Evolutionary conservation across 1,140 invertebrate genomes (phyloP).

Genomic region (Himalopsyche phryganea): DNA sequence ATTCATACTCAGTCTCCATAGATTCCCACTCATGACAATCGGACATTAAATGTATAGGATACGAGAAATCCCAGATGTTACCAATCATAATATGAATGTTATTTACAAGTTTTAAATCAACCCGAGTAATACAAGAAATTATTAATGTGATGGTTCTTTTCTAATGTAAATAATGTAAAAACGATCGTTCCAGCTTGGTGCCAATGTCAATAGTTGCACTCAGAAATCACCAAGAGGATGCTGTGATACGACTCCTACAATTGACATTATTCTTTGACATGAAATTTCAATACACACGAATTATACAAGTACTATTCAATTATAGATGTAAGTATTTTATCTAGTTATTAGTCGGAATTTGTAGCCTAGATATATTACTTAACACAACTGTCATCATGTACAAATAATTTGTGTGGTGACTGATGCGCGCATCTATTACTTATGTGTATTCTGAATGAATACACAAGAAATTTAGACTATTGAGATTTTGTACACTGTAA

Average conservation of each 20-base stretch:
- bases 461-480: neutral
- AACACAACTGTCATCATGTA: neutral
- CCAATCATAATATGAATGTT: no score
- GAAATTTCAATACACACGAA: slow-evolving; percentile 8
- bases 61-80: no score
- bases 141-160: no score
- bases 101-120: no score
- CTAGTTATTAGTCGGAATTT: neutral
- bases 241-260: slow-evolving; percentile 23
- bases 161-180: no score
- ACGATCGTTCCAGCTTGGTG: slow-evolving; percentile 10
- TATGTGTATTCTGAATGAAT: no score
- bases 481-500: neutral
- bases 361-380: neutral
- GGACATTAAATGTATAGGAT: no score
- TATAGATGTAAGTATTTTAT: slow-evolving; percentile 25
- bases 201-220: slow-evolving; percentile 9
- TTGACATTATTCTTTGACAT: slow-evolving; percentile 16
- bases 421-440: no score
- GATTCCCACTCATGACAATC: no score
- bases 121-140: no score
- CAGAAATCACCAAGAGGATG: slow-evolving; percentile 20
- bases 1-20: no score
- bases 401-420: neutral
- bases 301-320: slow-evolving; percentile 21